Conservation (phyloP, 2,888 invertebrate species). For the Timema cristinae region DNA sequence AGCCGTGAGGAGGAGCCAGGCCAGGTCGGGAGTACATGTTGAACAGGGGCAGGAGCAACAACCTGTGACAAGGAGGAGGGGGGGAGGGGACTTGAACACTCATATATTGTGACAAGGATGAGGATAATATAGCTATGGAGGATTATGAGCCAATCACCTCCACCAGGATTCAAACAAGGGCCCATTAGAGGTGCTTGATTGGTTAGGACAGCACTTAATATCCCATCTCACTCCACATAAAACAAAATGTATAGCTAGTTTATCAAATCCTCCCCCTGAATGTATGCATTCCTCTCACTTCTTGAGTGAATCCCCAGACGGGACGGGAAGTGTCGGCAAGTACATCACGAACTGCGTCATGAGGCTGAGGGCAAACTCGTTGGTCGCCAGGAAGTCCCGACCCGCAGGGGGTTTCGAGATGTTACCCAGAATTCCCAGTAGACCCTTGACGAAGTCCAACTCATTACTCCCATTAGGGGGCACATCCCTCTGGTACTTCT, state of each 20-base stretch:
- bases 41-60: slow-evolving; percentile 8
- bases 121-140: no score
- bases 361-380: background rate
- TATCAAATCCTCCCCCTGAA: no score
- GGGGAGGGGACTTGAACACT: background rate
- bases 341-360: slow-evolving; percentile 3
- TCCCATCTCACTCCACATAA: no score
- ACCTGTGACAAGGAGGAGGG: background rate
- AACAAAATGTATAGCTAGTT: no score
- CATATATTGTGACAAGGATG: background rate
- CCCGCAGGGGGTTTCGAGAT: background rate
- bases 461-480: background rate
- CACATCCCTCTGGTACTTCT: background rate
- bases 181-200: no score
- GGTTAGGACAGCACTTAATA: no score
- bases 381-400: background rate
- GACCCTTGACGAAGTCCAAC: slow-evolving; percentile 1
- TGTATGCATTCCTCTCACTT: background rate
- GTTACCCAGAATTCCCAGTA: background rate
- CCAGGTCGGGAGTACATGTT: slow-evolving; percentile 4
- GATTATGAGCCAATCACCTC: no score
- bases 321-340: background rate
- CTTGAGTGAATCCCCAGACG: background rate
- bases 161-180: no score
- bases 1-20: background rate